Conservation (phyloP, 2,888 invertebrate genomes). For the Oxycera nigricornis region DNA sequence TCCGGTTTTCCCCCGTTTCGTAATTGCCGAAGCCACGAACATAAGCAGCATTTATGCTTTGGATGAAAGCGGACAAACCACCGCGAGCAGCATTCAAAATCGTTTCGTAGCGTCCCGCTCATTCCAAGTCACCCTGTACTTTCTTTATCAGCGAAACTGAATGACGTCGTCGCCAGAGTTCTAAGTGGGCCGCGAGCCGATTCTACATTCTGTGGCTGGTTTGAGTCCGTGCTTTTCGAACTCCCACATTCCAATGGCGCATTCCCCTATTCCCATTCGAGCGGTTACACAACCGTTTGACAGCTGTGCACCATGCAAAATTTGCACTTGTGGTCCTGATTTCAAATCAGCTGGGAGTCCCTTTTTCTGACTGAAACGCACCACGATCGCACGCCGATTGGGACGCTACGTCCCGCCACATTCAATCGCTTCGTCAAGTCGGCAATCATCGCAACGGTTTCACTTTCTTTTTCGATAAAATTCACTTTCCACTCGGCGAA, state of each 20-base stretch:
- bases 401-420: neutral
- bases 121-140: too few relatives aligned
- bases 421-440: neutral
- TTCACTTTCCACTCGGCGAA: conserved; percentile 35
- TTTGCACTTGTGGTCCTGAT: neutral
- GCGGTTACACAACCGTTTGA: conserved; percentile 30
- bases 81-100: too few relatives aligned
- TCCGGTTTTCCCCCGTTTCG: neutral
- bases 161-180: neutral
- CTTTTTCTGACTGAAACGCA: conserved; percentile 23
- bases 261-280: neutral
- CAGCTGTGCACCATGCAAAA: conserved; percentile 5
- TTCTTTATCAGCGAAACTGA: neutral
- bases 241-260: conserved; percentile 5
- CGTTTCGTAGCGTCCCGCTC: too few relatives aligned
- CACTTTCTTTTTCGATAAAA: conserved; percentile 39
- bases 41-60: neutral
- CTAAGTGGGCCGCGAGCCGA: too few relatives aligned
- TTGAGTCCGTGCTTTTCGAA: conserved; percentile 28
- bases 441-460: conserved; percentile 24
- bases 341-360: neutral
- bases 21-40: neutral
- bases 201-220: conserved; percentile 32
- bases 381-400: neutral
- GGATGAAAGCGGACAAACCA: neutral